Evolutionary conservation across 2,113 vertebrate species (phyloP), one percentile per base, ranked within the genome.

Genomic region (Vidua macroura): DNA sequence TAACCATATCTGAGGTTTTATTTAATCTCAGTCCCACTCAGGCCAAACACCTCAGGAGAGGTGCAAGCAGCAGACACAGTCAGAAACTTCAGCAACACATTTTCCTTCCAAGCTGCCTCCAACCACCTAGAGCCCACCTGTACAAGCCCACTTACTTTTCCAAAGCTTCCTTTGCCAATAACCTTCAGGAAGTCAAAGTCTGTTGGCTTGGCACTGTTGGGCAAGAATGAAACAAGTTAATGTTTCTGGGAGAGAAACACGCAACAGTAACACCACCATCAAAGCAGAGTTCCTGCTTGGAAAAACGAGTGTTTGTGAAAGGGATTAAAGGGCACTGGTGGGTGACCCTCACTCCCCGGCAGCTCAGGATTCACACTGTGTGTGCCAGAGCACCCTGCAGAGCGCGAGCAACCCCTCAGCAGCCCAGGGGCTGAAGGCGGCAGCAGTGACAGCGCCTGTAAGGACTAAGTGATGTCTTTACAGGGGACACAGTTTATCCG

Each of bases 161-260:
- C 98, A 68, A 98, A 98, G 90, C 97, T 98, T 90, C 98, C 98
- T 97, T 98, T 98, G 88, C 98, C 98, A 91, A 98, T 98, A 92
- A 98, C 96, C 92, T 97, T 98, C 94, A 98, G 97, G 93, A 98
- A 98, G 77, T 98, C 98, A 74, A 98, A 98, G 94, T 98, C 98
- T 11, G 98, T 98, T 80, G 98, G 98, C 81, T 97, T 97, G 94
- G 98, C 98, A 95, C 98, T 98, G 95, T 92, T 73, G n/a, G 83
- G 85, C 64, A 91, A 95, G 60, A 86, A 93, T 6, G n/a, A 75
- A 92, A 28, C 53, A n/a, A 82, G 90, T 92, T 95, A 96, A 88
- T 81, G 64, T 90, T 90, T 86, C 83, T 81, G 64, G 19, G 78
- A 94, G 83, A 78, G 41, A 90, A 86, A 78, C 33, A 31, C 0